Evolutionary conservation across 2,888 invertebrate species (phyloP).

Genomic region (Icerya purchasi): DNA sequence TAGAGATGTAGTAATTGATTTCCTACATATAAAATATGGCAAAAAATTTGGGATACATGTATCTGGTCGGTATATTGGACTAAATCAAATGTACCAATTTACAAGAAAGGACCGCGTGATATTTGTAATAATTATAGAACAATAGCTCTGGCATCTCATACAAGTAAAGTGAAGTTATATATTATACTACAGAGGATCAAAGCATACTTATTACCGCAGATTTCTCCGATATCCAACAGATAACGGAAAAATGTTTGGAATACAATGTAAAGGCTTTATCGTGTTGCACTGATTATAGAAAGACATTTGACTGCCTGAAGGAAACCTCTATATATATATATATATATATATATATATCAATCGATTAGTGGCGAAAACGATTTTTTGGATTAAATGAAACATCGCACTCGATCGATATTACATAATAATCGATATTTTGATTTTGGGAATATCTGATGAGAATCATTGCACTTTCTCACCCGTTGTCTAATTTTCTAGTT

Average conservation of each 20-base stretch:
- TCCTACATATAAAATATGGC: background rate
- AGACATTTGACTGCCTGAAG: background rate
- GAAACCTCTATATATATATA: background rate
- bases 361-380: too few species aligned
- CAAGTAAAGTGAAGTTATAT: background rate
- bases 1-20: background rate
- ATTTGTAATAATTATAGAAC: too few species aligned
- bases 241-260: background rate
- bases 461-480: too few species aligned
- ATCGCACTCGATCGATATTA: too few species aligned
- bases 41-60: background rate
- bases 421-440: too few species aligned
- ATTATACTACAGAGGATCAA: background rate
- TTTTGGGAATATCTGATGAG: too few species aligned
- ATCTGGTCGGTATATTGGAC: background rate
- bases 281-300: background rate
- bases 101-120: background rate
- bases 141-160: background rate
- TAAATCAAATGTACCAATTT: background rate
- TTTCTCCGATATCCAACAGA: background rate
- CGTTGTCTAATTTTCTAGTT: too few species aligned
- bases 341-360: background rate
- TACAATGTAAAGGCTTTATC: background rate
- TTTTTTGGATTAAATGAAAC: too few species aligned
- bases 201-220: background rate